A percentile compares a stretch with the other conserved stretches of the same genome.
Conservation (phyloP, 1,140 invertebrate genomes). For the Brachionus rubens region DNA sequence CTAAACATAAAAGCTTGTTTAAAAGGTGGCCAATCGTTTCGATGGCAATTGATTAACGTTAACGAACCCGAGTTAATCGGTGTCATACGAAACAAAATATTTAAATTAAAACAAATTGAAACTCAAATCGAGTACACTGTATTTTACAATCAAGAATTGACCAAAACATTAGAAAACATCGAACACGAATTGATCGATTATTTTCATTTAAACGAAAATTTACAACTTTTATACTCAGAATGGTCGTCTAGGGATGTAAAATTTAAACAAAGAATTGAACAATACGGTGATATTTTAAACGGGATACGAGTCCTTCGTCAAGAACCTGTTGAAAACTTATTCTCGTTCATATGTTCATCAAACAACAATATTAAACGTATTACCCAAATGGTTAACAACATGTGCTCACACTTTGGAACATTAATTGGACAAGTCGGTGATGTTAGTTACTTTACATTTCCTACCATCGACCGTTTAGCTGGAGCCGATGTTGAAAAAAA, state of each 20-base stretch:
- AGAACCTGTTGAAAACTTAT: slow-evolving; percentile 85
- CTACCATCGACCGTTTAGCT: slow-evolving; percentile 57
- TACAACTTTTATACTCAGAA: background rate
- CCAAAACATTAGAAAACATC: background rate
- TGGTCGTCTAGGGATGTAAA: slow-evolving; percentile 19
- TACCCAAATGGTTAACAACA: slow-evolving; percentile 79
- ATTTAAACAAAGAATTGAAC: background rate
- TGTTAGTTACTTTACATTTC: slow-evolving; percentile 74
- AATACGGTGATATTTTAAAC: background rate
- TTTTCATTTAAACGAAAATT: slow-evolving; percentile 25
- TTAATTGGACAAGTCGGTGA: slow-evolving; percentile 70
- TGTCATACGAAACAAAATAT: slow-evolving; percentile 8
- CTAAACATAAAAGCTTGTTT: slow-evolving; percentile 36
- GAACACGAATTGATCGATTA: slow-evolving; percentile 1
- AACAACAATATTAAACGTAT: slow-evolving; percentile 90
- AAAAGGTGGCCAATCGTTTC: slow-evolving; percentile 37
- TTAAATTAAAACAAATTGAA: background rate
- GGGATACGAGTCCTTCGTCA: slow-evolving; percentile 84
- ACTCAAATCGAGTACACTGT: background rate
- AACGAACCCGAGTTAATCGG: slow-evolving; percentile 6
- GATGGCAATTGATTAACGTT: background rate
- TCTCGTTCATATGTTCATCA: slow-evolving; percentile 93
- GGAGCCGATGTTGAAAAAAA: slow-evolving; percentile 65
- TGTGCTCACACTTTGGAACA: slow-evolving; percentile 77
- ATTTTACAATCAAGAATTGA: background rate